A percentile compares a stretch with the other conserved stretches of the same genome.
phyloP scores from a whole-genome alignment of 2,113 vertebrate species.

The Paramisgurnus dabryanus region DNA sequence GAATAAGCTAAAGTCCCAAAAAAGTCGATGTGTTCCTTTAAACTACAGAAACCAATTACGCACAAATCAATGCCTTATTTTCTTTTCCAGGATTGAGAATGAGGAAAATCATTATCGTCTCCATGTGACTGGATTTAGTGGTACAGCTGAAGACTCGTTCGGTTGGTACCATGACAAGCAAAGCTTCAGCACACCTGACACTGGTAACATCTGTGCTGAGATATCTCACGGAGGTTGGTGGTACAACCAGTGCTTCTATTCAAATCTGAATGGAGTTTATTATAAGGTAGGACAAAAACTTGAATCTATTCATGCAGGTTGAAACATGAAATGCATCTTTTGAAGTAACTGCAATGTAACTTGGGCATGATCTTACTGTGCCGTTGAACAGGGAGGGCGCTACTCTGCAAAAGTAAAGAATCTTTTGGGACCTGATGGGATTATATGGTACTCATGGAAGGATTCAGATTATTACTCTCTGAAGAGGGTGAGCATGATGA shows the following conservation, averaged over 20 bases:
- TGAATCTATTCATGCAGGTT: too few species aligned
- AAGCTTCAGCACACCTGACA: slow-evolving; percentile 85
- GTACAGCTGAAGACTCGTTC: slow-evolving; percentile 82
- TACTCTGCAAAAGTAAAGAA: slow-evolving; percentile 77
- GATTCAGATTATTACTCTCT: slow-evolving; percentile 87
- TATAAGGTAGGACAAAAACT: slow-evolving; percentile 72
- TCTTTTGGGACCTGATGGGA: slow-evolving; percentile 78
- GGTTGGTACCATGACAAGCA: slow-evolving; percentile 88
- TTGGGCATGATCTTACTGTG: background rate
- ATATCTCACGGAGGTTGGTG: slow-evolving; percentile 88
- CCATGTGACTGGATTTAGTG: slow-evolving; percentile 82
- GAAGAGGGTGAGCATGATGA: slow-evolving; percentile 86
- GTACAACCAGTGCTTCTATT: slow-evolving; percentile 90
- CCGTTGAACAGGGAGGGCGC: slow-evolving; percentile 74
- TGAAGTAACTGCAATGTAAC: too few species aligned
- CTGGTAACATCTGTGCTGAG: slow-evolving; percentile 83
- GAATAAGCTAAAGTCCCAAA: too few species aligned
- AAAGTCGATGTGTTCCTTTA: too few species aligned
- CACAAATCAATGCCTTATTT: slow-evolving; percentile 27
- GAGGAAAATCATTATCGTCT: slow-evolving; percentile 82
- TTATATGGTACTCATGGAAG: slow-evolving; percentile 88
- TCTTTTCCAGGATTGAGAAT: slow-evolving; percentile 75
- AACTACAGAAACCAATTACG: background rate
- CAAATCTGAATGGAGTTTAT: slow-evolving; percentile 87
- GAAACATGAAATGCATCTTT: too few species aligned